Evolutionary conservation across 1,140 invertebrate species (phyloP).

Genomic region (Heliothis subflexa): DNA sequence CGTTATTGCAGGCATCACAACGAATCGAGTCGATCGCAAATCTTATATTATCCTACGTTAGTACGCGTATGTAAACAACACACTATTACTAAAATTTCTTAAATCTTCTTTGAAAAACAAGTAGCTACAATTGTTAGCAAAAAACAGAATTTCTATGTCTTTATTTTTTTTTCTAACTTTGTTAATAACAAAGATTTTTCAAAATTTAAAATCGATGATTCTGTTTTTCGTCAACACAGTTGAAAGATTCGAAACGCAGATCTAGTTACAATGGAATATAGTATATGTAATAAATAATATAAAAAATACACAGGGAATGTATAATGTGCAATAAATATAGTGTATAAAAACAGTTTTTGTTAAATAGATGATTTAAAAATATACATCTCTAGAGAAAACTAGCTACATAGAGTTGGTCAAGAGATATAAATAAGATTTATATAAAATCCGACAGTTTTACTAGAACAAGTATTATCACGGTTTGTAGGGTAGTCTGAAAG

Average conservation of each 20-base stretch:
- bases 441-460: not conserved
- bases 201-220: not conserved
- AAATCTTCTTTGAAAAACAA: slow-evolving; percentile 11
- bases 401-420: slow-evolving; percentile 12
- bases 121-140: not conserved
- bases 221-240: not conserved
- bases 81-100: not conserved
- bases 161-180: not conserved
- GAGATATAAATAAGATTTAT: not conserved
- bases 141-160: not conserved
- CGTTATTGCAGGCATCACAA: slow-evolving; percentile 67
- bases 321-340: slow-evolving; percentile 55
- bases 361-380: slow-evolving; percentile 47
- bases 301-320: slow-evolving; percentile 70
- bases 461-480: not conserved
- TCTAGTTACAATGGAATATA: slow-evolving; percentile 42
- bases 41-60: slow-evolving; percentile 20
- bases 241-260: slow-evolving; percentile 40
- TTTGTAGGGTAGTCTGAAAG: not conserved
- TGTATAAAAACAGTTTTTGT: slow-evolving; percentile 45
- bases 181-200: not conserved
- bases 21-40: slow-evolving; percentile 35
- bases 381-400: slow-evolving; percentile 37
- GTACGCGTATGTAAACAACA: slow-evolving; percentile 7
- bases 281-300: slow-evolving; percentile 54